Percentiles rank a stretch among this genome's conserved stretches.
phyloP scores from a whole-genome alignment of 2,113 vertebrate species.

The Tor tambroides region DNA sequence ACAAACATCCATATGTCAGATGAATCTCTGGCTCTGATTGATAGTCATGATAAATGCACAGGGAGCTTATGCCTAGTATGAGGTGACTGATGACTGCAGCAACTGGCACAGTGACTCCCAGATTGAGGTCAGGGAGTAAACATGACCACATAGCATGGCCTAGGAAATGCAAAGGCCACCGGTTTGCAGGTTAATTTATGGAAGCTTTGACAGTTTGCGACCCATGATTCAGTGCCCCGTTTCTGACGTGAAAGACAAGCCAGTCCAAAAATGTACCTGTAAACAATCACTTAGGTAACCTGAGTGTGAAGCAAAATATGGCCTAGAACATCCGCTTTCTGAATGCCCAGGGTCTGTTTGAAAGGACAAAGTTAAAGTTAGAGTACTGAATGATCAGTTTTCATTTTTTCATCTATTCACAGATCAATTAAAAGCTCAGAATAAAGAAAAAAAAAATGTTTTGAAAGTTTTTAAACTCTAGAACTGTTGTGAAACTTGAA shows the following conservation, averaged over 20 bases:
- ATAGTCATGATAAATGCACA: slow-evolving; percentile 21
- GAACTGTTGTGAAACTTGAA: neutral
- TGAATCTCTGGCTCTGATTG: neutral
- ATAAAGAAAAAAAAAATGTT: neutral
- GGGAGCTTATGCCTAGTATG: slow-evolving; percentile 31
- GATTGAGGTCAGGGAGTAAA: slow-evolving; percentile 70
- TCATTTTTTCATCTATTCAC: neutral
- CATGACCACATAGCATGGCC: slow-evolving; percentile 68
- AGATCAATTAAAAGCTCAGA: neutral
- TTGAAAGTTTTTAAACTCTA: neutral
- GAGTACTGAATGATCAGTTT: neutral
- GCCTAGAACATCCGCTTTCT: slow-evolving; percentile 31
- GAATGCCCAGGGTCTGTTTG: slow-evolving; percentile 45
- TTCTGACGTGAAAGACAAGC: slow-evolving; percentile 62
- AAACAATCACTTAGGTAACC: slow-evolving; percentile 62
- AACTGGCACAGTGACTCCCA: slow-evolving; percentile 66
- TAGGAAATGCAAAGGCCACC: slow-evolving; percentile 69
- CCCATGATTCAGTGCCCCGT: slow-evolving; percentile 63
- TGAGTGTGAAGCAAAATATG: slow-evolving; percentile 61
- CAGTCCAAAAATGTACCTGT: slow-evolving; percentile 53
- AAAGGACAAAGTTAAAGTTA: neutral
- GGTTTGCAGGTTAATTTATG: slow-evolving; percentile 74
- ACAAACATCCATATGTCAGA: neutral
- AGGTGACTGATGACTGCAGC: slow-evolving; percentile 63
- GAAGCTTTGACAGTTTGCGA: slow-evolving; percentile 65